Percentiles rank a stretch among this genome's conserved stretches.
Evolutionary conservation across 2,888 invertebrate genomes (phyloP).

Genomic region (Epirrhoe alternata): DNA sequence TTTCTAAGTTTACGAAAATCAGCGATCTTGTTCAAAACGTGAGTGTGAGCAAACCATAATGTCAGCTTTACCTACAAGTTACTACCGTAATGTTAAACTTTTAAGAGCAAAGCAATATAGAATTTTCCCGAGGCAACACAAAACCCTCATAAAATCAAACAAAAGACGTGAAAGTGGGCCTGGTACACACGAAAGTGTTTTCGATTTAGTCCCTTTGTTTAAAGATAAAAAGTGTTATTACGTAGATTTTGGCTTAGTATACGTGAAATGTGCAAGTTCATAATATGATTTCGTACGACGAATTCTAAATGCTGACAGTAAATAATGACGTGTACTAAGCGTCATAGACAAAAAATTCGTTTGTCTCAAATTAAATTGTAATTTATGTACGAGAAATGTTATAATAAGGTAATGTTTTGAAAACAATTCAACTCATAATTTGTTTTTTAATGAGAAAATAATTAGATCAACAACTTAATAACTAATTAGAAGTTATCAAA

Average conservation of each 20-base stretch:
- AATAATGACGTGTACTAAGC: too few species aligned
- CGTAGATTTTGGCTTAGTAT: not conserved
- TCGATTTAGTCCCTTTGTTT: constrained; percentile 19
- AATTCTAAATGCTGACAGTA: too few species aligned
- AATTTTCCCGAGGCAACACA: constrained; percentile 9
- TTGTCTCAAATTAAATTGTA: not conserved
- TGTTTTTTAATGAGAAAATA: constrained; percentile 7
- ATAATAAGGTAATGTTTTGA: constrained; percentile 3
- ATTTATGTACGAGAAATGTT: not conserved
- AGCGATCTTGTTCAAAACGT: not conserved
- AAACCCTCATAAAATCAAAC: constrained; percentile 27
- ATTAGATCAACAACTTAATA: constrained; percentile 8
- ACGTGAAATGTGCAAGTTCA: too few species aligned
- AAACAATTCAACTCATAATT: constrained; percentile 14
- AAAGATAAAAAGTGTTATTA: constrained; percentile 11
- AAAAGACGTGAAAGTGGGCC: constrained; percentile 19
- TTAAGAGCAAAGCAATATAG: constrained; percentile 5
- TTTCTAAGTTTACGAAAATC: too few species aligned
- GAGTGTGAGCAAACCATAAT: not conserved
- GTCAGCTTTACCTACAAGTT: constrained; percentile 1
- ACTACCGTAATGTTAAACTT: constrained; percentile 6
- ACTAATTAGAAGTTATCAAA: constrained; percentile 11
- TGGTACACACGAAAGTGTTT: constrained; percentile 25
- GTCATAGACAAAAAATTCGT: not conserved
- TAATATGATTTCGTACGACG: too few species aligned